phyloP scores from a whole-genome alignment of 2,113 vertebrate species.

The Rallus limicola region DNA sequence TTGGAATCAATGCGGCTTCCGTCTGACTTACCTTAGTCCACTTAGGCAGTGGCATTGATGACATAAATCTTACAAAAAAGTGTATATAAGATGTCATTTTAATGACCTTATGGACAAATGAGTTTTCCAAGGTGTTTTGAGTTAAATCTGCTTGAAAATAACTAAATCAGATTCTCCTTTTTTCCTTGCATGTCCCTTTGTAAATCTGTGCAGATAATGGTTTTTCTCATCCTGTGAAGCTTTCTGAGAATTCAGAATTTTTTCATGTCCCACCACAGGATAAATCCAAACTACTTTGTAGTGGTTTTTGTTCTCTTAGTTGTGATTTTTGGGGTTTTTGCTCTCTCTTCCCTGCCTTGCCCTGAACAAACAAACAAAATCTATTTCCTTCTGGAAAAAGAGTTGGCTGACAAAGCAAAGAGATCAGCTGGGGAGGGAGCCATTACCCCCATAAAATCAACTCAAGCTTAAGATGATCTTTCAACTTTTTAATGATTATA shows the following conservation, averaged over 20 bases:
- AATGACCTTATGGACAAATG: not conserved
- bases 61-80: not conserved
- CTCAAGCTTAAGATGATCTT: not conserved
- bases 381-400: not conserved
- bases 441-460: not conserved
- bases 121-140: not conserved
- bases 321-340: not conserved
- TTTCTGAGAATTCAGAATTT: slow-evolving; percentile 38
- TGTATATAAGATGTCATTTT: not conserved
- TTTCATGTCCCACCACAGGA: slow-evolving; percentile 33
- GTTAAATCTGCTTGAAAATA: slow-evolving; percentile 22
- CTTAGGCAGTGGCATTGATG: not conserved
- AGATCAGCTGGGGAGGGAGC: not conserved
- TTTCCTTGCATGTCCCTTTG: not conserved
- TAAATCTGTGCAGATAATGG: slow-evolving; percentile 39
- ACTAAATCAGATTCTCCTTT: not conserved
- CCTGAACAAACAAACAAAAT: slow-evolving; percentile 33
- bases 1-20: not conserved
- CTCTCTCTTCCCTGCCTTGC: not conserved
- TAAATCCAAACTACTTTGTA: slow-evolving; percentile 16
- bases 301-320: slow-evolving; percentile 53
- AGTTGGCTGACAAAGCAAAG: not conserved
- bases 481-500: not conserved
- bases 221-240: slow-evolving; percentile 45
- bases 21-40: not conserved